Conservation (phyloP, 1,140 invertebrate species). For the Xylocopa sonorina region DNA sequence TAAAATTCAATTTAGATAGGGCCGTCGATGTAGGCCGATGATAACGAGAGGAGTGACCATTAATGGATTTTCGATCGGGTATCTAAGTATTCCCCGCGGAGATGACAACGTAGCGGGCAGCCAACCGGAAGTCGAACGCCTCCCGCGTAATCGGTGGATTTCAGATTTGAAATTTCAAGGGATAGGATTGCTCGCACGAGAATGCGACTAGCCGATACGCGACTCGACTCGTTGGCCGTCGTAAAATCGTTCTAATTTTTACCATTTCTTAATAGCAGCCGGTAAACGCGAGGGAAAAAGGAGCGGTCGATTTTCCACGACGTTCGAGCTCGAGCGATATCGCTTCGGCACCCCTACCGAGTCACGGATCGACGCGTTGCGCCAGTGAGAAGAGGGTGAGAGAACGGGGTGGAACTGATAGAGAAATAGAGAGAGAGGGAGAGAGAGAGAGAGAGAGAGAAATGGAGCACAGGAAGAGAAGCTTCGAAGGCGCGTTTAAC, state of each 20-base stretch:
- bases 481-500: conserved; percentile 42
- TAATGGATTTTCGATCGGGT: conserved; percentile 35
- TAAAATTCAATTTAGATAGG: conserved; percentile 26
- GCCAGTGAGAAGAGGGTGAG: not conserved
- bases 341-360: conserved; percentile 34
- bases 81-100: conserved; percentile 39
- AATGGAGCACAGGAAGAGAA: not conserved
- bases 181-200: not conserved
- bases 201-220: not conserved
- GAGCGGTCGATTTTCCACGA: conserved; percentile 25
- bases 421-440: too few species aligned
- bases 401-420: too few species aligned
- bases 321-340: conserved; percentile 22
- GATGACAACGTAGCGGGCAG: conserved; percentile 6
- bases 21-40: not conserved
- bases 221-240: not conserved
- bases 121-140: conserved; percentile 30
- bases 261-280: too few species aligned
- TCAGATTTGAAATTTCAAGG: conserved; percentile 35
- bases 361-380: conserved; percentile 44
- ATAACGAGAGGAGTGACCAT: conserved; percentile 37
- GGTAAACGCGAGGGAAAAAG: conserved; percentile 24
- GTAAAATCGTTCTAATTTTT: not conserved
- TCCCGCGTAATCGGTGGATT: conserved; percentile 13
- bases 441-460: not conserved